Evolutionary conservation across 2,113 vertebrate genomes (phyloP).

Genomic region (Engraulis encrasicolus): DNA sequence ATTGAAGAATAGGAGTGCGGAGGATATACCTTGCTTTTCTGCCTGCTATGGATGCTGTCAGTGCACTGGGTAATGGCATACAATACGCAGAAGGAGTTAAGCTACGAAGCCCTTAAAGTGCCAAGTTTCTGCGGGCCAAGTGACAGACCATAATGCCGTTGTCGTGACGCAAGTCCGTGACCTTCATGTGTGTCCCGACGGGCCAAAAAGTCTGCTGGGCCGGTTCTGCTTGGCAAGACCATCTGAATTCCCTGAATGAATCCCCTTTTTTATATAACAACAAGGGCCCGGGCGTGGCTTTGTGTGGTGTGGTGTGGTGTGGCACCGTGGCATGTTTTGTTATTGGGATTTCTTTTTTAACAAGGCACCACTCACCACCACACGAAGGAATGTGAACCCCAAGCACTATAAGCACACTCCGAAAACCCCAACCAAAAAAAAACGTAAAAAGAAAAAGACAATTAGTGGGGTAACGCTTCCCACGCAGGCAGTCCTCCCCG

Average conservation of each 20-base stretch:
- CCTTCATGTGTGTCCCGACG: not conserved
- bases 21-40: too few relatives aligned
- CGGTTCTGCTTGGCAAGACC: not conserved
- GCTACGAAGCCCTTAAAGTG: not conserved
- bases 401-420: too few relatives aligned
- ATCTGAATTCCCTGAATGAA: not conserved
- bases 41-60: not conserved
- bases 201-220: not conserved
- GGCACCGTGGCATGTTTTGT: not conserved
- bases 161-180: not conserved
- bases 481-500: not conserved
- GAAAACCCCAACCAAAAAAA: too few relatives aligned
- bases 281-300: not conserved
- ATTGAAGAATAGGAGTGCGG: too few relatives aligned
- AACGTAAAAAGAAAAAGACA: not conserved
- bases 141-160: not conserved
- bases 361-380: slow-evolving; percentile 2
- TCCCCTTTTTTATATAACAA: too few relatives aligned
- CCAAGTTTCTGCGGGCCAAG: not conserved
- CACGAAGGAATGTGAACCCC: not conserved
- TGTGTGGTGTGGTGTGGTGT: not conserved
- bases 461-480: not conserved
- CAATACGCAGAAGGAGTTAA: too few relatives aligned
- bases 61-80: not conserved
- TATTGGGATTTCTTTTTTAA: not conserved